Base-by-base conservation (phyloP, 2,888 invertebrate genomes). In the Lacanobia wlatinum region DNA sequence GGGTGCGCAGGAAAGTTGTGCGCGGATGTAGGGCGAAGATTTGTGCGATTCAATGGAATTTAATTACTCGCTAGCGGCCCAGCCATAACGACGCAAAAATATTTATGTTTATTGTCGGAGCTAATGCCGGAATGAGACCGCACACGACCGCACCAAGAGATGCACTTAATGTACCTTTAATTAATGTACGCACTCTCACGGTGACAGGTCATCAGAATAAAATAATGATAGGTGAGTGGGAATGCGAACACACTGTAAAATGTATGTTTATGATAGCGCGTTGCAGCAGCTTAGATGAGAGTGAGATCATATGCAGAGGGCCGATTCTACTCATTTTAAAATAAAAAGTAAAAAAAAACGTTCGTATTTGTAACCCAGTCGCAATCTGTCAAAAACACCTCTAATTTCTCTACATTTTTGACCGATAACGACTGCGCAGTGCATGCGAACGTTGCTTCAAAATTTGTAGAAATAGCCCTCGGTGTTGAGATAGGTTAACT, bases 11-110 rank as follows among this genome's bases (percentile, higher is more conserved):
- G 87, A 78, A 88, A 85, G 84, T 86, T 82, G 87, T 82, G 83
- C 78, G 87, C 78, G 87, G 86, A 84, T 89, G 89, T 88, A 90
- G 92, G 90, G 92, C 81, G 92, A 93, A 93, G 94, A 96, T 96
- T 96, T 95, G 96, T 96, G 94, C 92, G 95, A 93, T 93, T 93
- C 93, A 93, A 91, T 90, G 95, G 96, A 96, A 96, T 96, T 96
- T 96, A 96, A 96, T 96, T 96, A 96, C 93, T 91, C 90, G 91
- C 90, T 87, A 91, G 90, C 91, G 91, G 92, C 85, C 90, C 89
- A 91, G 92, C 91, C 80, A 91, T 92, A 94, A 94, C 94, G 94
- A 91, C 91, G 94, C 94, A 95, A 96, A 96, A 95, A 96, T 96
- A 96, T 96, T 96, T 95, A 95, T 95, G 95, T 94, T 95, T 95